Conservation (phyloP, 2,113 vertebrate species). For the Crocuta crocuta region DNA sequence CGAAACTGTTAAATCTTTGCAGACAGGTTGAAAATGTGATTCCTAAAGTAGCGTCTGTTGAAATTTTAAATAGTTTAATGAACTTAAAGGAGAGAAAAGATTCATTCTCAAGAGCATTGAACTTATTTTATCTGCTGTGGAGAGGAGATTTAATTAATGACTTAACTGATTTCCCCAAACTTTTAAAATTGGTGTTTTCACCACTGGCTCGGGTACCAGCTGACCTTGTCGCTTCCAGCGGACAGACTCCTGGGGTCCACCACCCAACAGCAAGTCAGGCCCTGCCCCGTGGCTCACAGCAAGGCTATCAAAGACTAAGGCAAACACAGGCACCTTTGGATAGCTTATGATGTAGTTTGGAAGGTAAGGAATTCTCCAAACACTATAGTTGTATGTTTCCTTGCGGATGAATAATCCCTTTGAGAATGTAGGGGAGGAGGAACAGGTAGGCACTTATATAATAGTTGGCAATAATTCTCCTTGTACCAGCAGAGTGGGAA, state of each 20-base stretch:
- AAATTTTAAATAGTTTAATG: slow-evolving; percentile 73
- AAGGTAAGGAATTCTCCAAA: neutral
- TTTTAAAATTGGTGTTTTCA: slow-evolving; percentile 8
- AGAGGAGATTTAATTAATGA: slow-evolving; percentile 56
- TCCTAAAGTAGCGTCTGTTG: slow-evolving; percentile 27
- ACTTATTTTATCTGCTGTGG: neutral
- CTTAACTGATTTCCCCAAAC: slow-evolving; percentile 28
- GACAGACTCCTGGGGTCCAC: neutral
- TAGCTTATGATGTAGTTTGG: neutral
- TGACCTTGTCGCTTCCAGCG: neutral
- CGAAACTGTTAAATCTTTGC: slow-evolving; percentile 54
- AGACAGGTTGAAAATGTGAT: slow-evolving; percentile 47
- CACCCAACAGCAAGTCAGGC: no score
- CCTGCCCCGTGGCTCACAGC: fast-evolving
- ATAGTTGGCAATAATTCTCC: neutral
- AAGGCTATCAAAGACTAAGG: neutral
- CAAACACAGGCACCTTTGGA: neutral
- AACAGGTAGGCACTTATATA: neutral
- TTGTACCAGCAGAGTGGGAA: neutral
- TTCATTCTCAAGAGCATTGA: slow-evolving; percentile 29
- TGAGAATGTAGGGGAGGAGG: neutral
- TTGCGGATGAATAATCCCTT: neutral
- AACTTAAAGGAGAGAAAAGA: slow-evolving; percentile 59
- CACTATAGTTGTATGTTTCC: neutral
- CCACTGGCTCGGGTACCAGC: neutral